Base-by-base conservation (phyloP, 2,797 vertebrate genomes). In the Smutsia temminckii region DNA sequence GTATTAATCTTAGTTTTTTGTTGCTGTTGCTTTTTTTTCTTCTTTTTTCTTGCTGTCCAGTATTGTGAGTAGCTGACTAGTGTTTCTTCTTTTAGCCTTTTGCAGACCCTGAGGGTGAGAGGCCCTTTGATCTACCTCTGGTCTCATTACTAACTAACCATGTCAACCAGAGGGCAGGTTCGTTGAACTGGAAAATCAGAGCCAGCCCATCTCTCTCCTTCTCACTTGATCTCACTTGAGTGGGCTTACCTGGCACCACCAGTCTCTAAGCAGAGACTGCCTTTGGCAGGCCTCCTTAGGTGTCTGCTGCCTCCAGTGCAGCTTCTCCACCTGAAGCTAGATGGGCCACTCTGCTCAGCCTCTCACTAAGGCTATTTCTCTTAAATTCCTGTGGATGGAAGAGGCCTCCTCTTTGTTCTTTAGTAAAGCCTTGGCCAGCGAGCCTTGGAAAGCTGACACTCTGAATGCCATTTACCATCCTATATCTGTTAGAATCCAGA, bases 11-110 rank as follows among this genome's bases (percentile, higher is more conserved):
- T 75, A 18, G 5, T 51, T 88, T 85, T 79, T 37, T 57, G 51
- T 83, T 27, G 2, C 57, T 37, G 32, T 68, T 37, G 5, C 61
- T 40, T 72, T 66, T 75, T 20, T 64, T 64, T 74, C 69, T 78
- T 83, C 59, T 71, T 88, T 42, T 49, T 93, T 94, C 77, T 68
- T 85, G 13, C 37, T 37, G 5, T 40, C 59, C 34, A 55, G 18
- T 55, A 17, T 91, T 85, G 89, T 55, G 57, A 77, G 68, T 51
- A 85, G 21, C 87, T 42, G 10, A 68, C 55, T 75, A 32, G 34
- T 13, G 13, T 79, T 92, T 84, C 87, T 64, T 68, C 34, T 75
- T 63, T 68, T 68, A 77, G 69, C 27, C 57, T 79, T 34, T 51
- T 23, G 6, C 37, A 93, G 61, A 59, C 55, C 32, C 63, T 71